These are phyloP conservation scores for Gandaritis pyraliata DNA, from an alignment of 2,888 invertebrate genomes.

Conservation along the genomic window DNA sequence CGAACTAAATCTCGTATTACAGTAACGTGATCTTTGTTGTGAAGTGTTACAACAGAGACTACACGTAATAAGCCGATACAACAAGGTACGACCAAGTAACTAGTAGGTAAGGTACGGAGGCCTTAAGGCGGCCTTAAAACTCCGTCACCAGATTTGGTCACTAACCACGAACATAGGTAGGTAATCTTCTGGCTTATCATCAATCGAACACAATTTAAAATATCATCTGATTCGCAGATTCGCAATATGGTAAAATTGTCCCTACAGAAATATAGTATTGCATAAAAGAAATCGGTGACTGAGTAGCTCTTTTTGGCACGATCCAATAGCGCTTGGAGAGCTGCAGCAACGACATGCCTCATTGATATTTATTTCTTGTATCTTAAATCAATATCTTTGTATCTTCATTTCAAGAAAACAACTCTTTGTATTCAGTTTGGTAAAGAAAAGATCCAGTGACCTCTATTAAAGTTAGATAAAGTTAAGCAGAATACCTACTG, in stretches of 20 bases:
- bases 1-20: constrained; percentile 17
- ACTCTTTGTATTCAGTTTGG: too few species aligned
- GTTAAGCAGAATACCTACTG: constrained; percentile 24
- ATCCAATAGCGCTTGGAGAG: constrained; percentile 15
- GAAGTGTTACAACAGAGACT: constrained; percentile 4
- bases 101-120: too few species aligned
- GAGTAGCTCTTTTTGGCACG: constrained; percentile 25
- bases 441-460: constrained; percentile 8
- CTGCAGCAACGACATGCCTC: constrained; percentile 12
- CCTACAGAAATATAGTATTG: constrained; percentile 1
- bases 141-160: too few species aligned
- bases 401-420: too few species aligned
- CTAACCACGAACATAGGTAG: too few species aligned
- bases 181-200: neutral
- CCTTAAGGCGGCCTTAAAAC: too few species aligned
- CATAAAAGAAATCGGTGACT: constrained; percentile 16
- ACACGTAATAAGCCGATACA: neutral
- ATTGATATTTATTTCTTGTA: constrained; percentile 10
- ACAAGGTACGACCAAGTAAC: too few species aligned
- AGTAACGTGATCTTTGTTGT: constrained; percentile 16
- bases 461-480: constrained; percentile 15
- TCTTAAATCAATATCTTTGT: too few species aligned
- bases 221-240: neutral
- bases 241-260: neutral
- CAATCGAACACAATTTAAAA: neutral